phyloP scores from a whole-genome alignment of 2,113 vertebrate genomes.

The Hippocampus comes region DNA sequence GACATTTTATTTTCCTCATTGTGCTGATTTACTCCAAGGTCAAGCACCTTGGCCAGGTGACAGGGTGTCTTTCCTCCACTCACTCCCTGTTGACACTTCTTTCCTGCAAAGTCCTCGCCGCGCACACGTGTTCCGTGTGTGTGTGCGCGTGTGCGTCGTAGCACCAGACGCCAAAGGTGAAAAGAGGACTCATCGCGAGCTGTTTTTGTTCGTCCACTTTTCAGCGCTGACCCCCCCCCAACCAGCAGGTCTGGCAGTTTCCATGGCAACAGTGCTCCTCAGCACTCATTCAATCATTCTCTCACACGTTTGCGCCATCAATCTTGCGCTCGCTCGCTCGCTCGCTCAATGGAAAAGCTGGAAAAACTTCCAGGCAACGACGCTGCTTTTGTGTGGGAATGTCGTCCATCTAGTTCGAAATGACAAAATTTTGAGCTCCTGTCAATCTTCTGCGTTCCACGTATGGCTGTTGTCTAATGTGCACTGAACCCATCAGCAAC shows the following conservation, averaged over 20 bases:
- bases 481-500: too few species aligned
- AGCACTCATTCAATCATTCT: neutral
- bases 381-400: too few species aligned
- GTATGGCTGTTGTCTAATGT: too few species aligned
- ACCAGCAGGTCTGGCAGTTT: neutral
- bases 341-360: neutral
- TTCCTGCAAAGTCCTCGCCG: neutral
- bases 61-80: neutral
- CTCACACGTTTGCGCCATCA: neutral
- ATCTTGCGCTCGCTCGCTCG: neutral
- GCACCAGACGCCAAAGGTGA: neutral
- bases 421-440: too few species aligned
- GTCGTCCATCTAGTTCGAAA: neutral
- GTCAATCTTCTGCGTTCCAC: too few species aligned
- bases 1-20: slow-evolving; percentile 83
- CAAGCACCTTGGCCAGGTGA: slow-evolving; percentile 58
- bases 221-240: neutral
- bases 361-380: neutral
- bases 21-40: slow-evolving; percentile 71
- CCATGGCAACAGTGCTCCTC: slow-evolving; percentile 2
- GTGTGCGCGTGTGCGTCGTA: neutral
- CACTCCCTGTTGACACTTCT: slow-evolving; percentile 23
- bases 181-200: neutral
- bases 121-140: neutral
- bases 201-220: neutral